A percentile compares a stretch with the other conserved stretches of the same genome.
These are phyloP conservation scores for Hemichromis elongatus DNA, from an alignment of 2,113 vertebrate genomes.

Conservation along the genomic window DNA sequence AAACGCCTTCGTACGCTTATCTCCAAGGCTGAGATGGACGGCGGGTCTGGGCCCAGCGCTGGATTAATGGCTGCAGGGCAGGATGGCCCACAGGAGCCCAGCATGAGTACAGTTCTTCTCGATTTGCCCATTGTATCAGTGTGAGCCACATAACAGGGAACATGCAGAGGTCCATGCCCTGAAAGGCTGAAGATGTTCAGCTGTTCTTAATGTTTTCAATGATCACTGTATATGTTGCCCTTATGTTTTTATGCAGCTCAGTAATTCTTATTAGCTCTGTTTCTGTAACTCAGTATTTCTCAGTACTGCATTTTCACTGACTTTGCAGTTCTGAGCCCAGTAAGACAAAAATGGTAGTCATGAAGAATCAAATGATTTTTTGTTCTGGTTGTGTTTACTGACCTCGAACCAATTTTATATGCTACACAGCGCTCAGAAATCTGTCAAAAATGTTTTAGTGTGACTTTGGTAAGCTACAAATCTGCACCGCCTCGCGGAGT, in stretches of 20 bases:
- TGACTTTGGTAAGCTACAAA: too few relatives aligned
- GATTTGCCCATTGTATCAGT: too few relatives aligned
- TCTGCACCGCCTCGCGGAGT: too few relatives aligned
- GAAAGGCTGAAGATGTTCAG: background rate
- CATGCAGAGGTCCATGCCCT: accelerated
- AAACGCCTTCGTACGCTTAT: too few relatives aligned
- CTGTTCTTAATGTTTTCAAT: background rate
- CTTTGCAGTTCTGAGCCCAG: background rate
- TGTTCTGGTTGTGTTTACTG: background rate
- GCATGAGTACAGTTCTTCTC: too few relatives aligned
- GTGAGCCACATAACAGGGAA: background rate
- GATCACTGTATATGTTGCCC: background rate
- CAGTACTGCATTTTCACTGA: background rate
- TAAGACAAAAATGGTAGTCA: background rate
- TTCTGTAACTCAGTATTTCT: background rate
- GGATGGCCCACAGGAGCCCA: too few relatives aligned
- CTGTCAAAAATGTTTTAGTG: background rate
- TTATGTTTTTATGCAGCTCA: background rate
- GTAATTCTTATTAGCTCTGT: background rate
- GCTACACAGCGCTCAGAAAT: too few relatives aligned
- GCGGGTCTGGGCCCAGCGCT: too few relatives aligned
- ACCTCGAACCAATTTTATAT: too few relatives aligned
- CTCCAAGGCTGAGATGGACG: too few relatives aligned
- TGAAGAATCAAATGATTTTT: background rate
- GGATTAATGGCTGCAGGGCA: too few relatives aligned